A percentile compares a stretch with the other conserved stretches of the same genome.
These are phyloP conservation scores for Shargacucullia verbasci DNA, from an alignment of 2,888 invertebrate genomes.

Conservation along the genomic window DNA sequence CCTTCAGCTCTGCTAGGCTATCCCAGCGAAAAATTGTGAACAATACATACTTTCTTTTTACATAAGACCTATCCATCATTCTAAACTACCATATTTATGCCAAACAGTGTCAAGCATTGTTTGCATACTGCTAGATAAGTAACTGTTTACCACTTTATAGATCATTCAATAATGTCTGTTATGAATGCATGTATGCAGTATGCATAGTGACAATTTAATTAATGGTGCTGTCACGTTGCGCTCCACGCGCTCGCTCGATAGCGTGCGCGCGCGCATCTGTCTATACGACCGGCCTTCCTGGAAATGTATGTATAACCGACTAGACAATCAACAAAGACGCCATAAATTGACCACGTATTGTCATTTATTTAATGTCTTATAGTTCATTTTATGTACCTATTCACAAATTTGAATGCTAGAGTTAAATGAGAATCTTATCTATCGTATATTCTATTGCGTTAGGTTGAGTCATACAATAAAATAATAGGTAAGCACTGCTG, in stretches of 20 bases:
- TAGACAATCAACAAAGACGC: slow-evolving; percentile 13
- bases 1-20: too few relatives aligned
- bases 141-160: background rate
- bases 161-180: slow-evolving; percentile 1
- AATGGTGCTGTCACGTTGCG: slow-evolving; percentile 43
- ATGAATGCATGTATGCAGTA: slow-evolving; percentile 14
- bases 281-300: slow-evolving; percentile 10
- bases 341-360: slow-evolving; percentile 15
- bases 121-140: too few relatives aligned
- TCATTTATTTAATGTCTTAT: background rate
- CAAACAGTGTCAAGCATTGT: too few relatives aligned
- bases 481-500: too few relatives aligned
- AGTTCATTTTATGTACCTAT: background rate
- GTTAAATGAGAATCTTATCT: too few relatives aligned
- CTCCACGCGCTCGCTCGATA: slow-evolving; percentile 29
- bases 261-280: slow-evolving; percentile 19
- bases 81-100: too few relatives aligned
- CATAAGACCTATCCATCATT: too few relatives aligned
- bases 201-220: slow-evolving; percentile 24
- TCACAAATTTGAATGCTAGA: too few relatives aligned
- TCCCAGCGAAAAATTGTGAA: too few relatives aligned
- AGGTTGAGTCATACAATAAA: too few relatives aligned
- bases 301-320: slow-evolving; percentile 7
- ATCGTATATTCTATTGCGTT: too few relatives aligned
- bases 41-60: too few relatives aligned